Evolutionary conservation across 2,888 invertebrate genomes (phyloP).

Genomic region (Sarcophaga rosellei): DNA sequence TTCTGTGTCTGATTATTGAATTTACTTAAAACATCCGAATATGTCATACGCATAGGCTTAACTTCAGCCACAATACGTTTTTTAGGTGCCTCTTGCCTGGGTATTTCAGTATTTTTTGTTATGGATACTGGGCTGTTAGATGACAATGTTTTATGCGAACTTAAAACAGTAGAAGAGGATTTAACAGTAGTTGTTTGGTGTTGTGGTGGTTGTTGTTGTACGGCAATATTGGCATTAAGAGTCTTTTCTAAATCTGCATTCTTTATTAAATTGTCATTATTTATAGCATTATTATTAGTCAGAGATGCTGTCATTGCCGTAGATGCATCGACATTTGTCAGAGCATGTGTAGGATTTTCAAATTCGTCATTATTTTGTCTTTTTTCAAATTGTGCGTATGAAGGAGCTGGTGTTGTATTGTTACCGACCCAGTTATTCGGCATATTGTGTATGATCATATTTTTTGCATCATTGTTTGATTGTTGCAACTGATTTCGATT

Average conservation of each 20-base stretch:
- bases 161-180: slow-evolving; percentile 24
- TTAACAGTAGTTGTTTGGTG: slow-evolving; percentile 60
- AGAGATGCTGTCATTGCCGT: background rate
- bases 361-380: slow-evolving; percentile 14
- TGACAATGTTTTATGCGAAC: background rate
- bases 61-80: slow-evolving; percentile 91
- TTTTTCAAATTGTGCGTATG: slow-evolving; percentile 54
- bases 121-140: background rate
- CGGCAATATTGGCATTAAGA: slow-evolving; percentile 36
- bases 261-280: slow-evolving; percentile 1
- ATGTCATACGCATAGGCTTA: slow-evolving; percentile 92
- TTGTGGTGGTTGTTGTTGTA: slow-evolving; percentile 51
- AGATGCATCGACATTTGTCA: background rate
- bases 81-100: slow-evolving; percentile 74
- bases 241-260: slow-evolving; percentile 47
- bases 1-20: slow-evolving; percentile 82
- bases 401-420: slow-evolving; percentile 25
- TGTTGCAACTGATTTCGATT: slow-evolving; percentile 13
- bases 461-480: slow-evolving; percentile 32
- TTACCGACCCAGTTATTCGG: slow-evolving; percentile 74
- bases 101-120: slow-evolving; percentile 49
- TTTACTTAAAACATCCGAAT: slow-evolving; percentile 92
- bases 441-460: slow-evolving; percentile 39
- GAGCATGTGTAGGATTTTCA: slow-evolving; percentile 7
- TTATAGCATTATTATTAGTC: background rate